phyloP scores from a whole-genome alignment of 2,113 vertebrate species.

The Prinia subflava region DNA sequence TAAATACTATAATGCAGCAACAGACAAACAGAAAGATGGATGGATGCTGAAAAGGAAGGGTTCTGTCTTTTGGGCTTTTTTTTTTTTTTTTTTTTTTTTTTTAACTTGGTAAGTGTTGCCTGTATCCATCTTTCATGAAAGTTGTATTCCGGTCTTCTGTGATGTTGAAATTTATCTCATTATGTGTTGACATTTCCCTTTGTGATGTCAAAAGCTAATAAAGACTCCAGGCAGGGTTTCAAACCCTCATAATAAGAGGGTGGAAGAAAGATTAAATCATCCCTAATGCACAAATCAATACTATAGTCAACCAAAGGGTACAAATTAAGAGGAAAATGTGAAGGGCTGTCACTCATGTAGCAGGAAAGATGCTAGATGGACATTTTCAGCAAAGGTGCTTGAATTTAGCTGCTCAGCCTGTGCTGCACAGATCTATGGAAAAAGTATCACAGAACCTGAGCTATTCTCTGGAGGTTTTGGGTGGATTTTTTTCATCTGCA shows the following conservation, averaged over 20 bases:
- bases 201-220: slow-evolving; percentile 41
- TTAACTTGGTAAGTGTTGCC: background rate
- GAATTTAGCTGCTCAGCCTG: background rate
- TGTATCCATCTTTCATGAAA: background rate
- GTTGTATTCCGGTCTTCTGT: background rate
- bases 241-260: slow-evolving; percentile 4
- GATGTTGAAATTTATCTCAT: slow-evolving; percentile 30
- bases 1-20: slow-evolving; percentile 57
- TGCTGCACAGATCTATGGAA: background rate
- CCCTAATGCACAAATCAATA: slow-evolving; percentile 47
- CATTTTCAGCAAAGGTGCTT: background rate
- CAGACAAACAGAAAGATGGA: slow-evolving; percentile 48
- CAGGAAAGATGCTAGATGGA: background rate
- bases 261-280: slow-evolving; percentile 55
- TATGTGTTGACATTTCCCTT: slow-evolving; percentile 31
- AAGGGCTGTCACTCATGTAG: slow-evolving; percentile 1
- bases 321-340: slow-evolving; percentile 22
- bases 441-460: background rate
- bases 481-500: background rate
- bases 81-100: background rate
- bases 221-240: slow-evolving; percentile 44
- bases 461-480: background rate
- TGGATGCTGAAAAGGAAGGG: slow-evolving; percentile 1
- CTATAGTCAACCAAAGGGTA: slow-evolving; percentile 21
- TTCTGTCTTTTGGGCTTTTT: background rate